Conservation (phyloP, 2,797 vertebrate species). For the Pteronotus mesoamericanus region DNA sequence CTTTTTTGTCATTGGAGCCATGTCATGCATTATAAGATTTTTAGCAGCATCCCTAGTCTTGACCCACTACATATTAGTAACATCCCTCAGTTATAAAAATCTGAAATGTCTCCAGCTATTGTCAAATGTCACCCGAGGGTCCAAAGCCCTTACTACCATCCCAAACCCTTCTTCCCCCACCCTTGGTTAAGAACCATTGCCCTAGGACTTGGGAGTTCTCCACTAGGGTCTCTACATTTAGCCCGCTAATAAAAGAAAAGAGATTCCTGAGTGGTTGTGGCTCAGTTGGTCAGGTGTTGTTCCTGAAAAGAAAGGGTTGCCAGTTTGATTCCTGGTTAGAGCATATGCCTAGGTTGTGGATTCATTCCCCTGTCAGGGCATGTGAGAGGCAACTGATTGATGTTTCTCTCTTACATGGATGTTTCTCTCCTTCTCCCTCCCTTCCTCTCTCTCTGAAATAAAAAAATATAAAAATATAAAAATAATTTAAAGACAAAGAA, state of each 20-base stretch:
- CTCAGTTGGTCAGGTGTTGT: background rate
- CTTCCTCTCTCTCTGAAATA: background rate
- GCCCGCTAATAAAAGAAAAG: background rate
- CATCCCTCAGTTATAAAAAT: background rate
- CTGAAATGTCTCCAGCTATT: background rate
- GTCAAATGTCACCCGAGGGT: background rate
- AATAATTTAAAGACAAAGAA: background rate
- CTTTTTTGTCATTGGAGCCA: background rate
- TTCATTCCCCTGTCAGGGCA: fast-evolving
- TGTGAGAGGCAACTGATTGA: background rate
- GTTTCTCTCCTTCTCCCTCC: background rate
- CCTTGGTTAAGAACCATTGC: background rate
- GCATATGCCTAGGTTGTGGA: background rate
- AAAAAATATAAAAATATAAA: background rate
- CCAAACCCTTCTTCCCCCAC: no score
- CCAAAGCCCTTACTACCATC: background rate
- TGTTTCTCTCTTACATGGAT: background rate
- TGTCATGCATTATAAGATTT: background rate
- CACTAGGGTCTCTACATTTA: background rate
- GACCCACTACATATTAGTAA: no score
- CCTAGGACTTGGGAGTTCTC: background rate
- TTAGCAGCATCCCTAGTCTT: background rate
- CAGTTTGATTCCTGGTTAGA: background rate
- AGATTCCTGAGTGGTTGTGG: background rate
- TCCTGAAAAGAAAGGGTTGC: background rate